Evolutionary conservation across 1,140 invertebrate genomes (phyloP), one percentile per base, ranked within the genome.

Genomic region (Neotoxoptera formosana): DNA sequence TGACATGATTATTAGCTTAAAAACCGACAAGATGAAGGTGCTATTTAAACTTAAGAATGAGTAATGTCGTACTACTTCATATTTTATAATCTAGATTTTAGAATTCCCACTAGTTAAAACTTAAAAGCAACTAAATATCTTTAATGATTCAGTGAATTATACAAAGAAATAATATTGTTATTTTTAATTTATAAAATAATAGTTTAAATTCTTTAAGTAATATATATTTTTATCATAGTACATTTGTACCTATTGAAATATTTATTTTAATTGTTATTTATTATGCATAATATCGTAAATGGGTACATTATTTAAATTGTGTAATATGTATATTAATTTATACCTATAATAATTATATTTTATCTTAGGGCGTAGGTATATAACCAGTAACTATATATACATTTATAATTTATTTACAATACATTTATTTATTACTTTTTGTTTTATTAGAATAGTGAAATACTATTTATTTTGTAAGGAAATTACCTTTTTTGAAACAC

Each of bases 1-100:
- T 92, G 90, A 81, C 90, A 92, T 48, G 90, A 36, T 47, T 51
- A 34, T 36, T 83, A 76, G 48, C 36, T 60, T 41, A 45, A 25
- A 48, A 92, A 83, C 45, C 45, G n/a, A 47, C 48, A 83, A n/a
- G 90, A 51, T 83, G 45, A 83, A 76, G 45, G 60, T 48, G 67
- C 17, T 76, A 81, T n/a, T 47, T 91, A 76, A 41, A 47, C n/a
- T 25, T 34, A 21, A 25, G 7, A 81, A 90, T 45, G 6, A 1
- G 41, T 41, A 36, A 51, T 81, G 30, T 34, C 67, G 83, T 81
- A 83, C n/a, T n/a, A 81, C 7, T 30, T 83, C 3, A 47, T 47
- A 81, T 14, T 34, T 83, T 36, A 41, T 48, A 48, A 91, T 91
- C 45, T 51, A 83, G 41, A 76, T 48, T 47, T 83, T 51, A 48